Conservation (phyloP, 2,888 invertebrate genomes). For the Nudaria mundana region DNA sequence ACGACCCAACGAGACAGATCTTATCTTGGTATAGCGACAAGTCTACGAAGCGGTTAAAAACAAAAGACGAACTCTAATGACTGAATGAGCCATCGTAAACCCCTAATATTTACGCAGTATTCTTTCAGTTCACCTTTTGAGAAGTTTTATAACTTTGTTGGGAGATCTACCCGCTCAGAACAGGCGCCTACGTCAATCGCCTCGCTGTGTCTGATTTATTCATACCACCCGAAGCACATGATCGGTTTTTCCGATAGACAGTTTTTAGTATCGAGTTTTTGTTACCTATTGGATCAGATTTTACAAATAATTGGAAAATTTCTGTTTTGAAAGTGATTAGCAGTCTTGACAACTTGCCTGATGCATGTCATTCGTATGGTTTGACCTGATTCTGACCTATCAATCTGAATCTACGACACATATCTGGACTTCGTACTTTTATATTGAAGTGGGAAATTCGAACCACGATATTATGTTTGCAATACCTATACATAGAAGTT, state of each 20-base stretch:
- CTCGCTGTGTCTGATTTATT: constrained; percentile 76
- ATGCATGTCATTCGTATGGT: constrained; percentile 4
- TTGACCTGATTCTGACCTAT: constrained; percentile 6
- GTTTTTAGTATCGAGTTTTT: constrained; percentile 55
- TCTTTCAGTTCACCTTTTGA: constrained; percentile 73
- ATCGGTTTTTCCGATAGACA: constrained; percentile 68
- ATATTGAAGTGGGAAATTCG: no score
- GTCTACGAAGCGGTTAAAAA: constrained; percentile 70
- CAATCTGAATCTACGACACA: constrained; percentile 5
- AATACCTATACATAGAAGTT: constrained; percentile 40
- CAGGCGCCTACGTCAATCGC: constrained; percentile 65
- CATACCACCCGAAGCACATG: constrained; percentile 76
- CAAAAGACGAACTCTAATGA: constrained; percentile 72
- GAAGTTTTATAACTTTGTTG: constrained; percentile 71
- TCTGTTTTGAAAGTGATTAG: constrained; percentile 21
- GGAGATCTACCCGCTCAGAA: constrained; percentile 56
- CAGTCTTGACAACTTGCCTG: constrained; percentile 14
- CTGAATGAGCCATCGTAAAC: constrained; percentile 76
- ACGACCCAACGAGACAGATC: constrained; percentile 62
- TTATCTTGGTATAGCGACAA: constrained; percentile 63
- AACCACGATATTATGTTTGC: constrained; percentile 20
- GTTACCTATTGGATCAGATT: constrained; percentile 28
- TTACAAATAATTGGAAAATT: constrained; percentile 30
- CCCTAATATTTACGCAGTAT: constrained; percentile 75
- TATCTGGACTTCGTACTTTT: constrained; percentile 9